phyloP scores from a whole-genome alignment of 2,888 invertebrate genomes.

The Minunthozetes semirufus region DNA sequence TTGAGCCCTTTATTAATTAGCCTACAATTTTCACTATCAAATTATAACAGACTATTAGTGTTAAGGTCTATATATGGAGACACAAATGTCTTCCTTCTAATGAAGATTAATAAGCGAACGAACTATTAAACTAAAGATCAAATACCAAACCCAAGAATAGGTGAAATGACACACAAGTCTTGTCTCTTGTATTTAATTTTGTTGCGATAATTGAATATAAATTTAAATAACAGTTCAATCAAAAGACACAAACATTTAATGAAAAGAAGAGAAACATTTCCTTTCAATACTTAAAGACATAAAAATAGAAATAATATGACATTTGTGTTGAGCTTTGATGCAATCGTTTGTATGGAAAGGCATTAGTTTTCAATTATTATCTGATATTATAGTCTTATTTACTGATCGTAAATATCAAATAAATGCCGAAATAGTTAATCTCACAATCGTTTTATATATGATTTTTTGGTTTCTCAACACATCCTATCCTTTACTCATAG shows the following conservation, averaged over 20 bases:
- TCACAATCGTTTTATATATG: neutral
- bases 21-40: neutral
- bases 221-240: neutral
- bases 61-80: neutral
- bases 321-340: neutral
- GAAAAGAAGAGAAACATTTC: neutral
- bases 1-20: neutral
- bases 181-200: neutral
- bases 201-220: neutral
- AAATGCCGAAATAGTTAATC: neutral
- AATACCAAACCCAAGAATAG: neutral
- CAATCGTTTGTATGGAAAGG: neutral
- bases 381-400: neutral
- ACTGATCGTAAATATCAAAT: neutral
- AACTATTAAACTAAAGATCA: constrained; percentile 7
- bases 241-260: neutral
- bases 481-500: neutral
- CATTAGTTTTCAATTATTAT: constrained; percentile 4
- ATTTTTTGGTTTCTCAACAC: neutral
- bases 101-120: constrained; percentile 6
- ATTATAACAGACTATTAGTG: neutral
- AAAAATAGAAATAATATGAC: neutral
- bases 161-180: neutral
- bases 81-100: neutral
- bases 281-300: neutral